Percentiles rank a stretch among this genome's conserved stretches.
Evolutionary conservation across 2,888 invertebrate species (phyloP).

Genomic region (Globia sparganii): DNA sequence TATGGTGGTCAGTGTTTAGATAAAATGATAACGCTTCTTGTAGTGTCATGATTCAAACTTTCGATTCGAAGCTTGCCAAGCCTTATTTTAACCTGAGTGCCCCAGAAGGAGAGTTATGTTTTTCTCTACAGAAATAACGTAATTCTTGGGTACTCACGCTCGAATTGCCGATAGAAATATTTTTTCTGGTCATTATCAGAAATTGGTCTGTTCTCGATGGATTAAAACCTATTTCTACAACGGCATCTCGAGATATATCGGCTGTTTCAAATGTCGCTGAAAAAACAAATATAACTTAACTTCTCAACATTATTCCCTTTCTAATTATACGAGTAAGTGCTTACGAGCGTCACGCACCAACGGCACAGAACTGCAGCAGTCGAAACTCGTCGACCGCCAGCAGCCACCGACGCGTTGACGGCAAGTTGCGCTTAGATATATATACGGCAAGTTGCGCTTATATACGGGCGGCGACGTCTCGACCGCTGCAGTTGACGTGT

Average conservation of each 20-base stretch:
- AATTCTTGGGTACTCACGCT: conserved; percentile 70
- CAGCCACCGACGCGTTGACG: not conserved
- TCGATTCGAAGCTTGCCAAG: not conserved
- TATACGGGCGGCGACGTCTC: no score
- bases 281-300: conserved; percentile 41
- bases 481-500: no score
- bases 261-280: conserved; percentile 73
- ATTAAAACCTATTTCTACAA: conserved; percentile 81
- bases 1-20: not conserved
- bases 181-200: conserved; percentile 79
- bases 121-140: not conserved
- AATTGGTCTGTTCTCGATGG: conserved; percentile 80
- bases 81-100: not conserved
- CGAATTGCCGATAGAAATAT: conserved; percentile 81
- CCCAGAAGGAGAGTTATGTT: not conserved
- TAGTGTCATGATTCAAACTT: not conserved
- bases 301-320: not conserved
- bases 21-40: not conserved
- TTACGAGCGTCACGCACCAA: not conserved
- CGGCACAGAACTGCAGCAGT: not conserved
- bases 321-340: not conserved
- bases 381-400: not conserved
- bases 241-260: conserved; percentile 69
- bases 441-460: no score
- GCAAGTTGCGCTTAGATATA: no score